Evolutionary conservation across 2,888 invertebrate genomes (phyloP), one percentile per base, ranked within the genome.

Genomic region (Melanostoma mellinum): DNA sequence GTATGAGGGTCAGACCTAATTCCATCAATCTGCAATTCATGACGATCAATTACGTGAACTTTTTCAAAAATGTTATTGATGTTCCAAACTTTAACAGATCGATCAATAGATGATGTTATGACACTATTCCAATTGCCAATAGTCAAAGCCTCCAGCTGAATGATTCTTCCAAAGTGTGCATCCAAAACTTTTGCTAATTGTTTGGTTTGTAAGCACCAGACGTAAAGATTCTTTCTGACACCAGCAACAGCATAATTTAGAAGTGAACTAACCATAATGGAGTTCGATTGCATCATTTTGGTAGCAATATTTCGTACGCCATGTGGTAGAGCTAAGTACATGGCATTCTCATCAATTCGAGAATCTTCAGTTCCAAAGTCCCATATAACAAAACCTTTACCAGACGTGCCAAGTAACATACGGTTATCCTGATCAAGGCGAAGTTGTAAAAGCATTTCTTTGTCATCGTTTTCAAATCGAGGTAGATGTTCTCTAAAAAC

Each of bases 21-120:
- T 32, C 95, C 94, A 90, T 99, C 99, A 77, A 99, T 97, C 87
- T 98, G 97, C 78, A 98, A 92, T 89, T 99, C 99, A 89, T 99
- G 98, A 6, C 98, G 93, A 88, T 98, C 97, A 86, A 99, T 98
- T 48, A 97, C 97, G 89, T 98, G 98, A 0, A 98, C 98, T 91
- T 98, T 98, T 89, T 99, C 99, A 88, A 98, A 98, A 86, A 99
- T 99, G 90, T 99, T 99, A 90, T 99, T 98, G 73, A 99, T 98
- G 90, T 99, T 99, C 99, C 99, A 99, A 3, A 99, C 98, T 93
- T 99, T 99, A 5, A 99, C 98, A 0, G 98, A 98, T 79, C 99
- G 94, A 91, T 99, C 99, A 60, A 99, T 98, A 0, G 99, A 99
- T 0, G 99, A 98, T 0, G 99, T 99, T 58, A 99, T 97, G 4